phyloP scores from a whole-genome alignment of 2,888 invertebrate genomes.

The Psylliodes chrysocephalus region DNA sequence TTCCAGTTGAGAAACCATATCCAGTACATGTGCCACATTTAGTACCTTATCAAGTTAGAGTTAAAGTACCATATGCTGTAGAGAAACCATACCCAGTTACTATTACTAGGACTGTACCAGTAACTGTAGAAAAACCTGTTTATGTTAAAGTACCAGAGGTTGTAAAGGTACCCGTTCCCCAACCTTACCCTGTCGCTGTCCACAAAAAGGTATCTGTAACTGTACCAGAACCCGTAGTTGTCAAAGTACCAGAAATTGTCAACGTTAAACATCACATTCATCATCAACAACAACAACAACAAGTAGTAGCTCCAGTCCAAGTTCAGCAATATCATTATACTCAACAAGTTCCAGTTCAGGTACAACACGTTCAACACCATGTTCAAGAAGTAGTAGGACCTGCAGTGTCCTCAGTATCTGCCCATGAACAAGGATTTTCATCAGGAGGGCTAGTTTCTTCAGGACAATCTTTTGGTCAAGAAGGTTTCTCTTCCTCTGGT shows the following conservation, averaged over 20 bases:
- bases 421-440: not conserved
- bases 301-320: not conserved
- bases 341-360: not conserved
- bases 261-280: conserved; percentile 8
- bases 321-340: not conserved
- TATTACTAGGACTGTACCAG: conserved; percentile 48
- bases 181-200: conserved; percentile 48
- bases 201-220: conserved; percentile 46
- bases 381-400: conserved; percentile 4
- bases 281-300: not conserved
- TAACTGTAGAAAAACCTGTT: conserved; percentile 52
- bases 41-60: conserved; percentile 49
- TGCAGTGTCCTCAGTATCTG: not conserved
- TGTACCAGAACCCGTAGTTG: conserved; percentile 51
- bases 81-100: conserved; percentile 55
- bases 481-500: not conserved
- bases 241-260: conserved; percentile 47
- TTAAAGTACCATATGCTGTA: conserved; percentile 49
- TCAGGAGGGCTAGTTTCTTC: not conserved
- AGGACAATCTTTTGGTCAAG: not conserved
- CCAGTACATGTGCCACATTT: conserved; percentile 54
- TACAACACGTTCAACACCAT: not conserved
- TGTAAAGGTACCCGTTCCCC: conserved; percentile 49
- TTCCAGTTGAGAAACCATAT: conserved; percentile 55
- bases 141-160: conserved; percentile 51